A percentile compares a stretch with the other conserved stretches of the same genome.
Conservation (phyloP, 2,888 invertebrate genomes). For the Gastracanthus pulcherrimus region DNA sequence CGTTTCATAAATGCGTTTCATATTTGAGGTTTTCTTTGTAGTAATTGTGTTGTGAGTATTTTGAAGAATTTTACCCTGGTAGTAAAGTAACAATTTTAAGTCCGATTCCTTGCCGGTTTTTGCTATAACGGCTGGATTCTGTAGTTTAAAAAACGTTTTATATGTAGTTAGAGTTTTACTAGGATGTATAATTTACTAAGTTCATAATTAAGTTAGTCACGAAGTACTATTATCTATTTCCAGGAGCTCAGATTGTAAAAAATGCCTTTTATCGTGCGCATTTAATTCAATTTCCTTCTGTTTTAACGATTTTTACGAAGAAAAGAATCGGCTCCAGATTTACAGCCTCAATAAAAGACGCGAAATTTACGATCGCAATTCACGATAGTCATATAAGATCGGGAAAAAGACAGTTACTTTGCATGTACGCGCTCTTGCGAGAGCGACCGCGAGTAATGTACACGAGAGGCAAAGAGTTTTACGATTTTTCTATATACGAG, state of each 20-base stretch:
- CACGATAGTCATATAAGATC: slow-evolving; percentile 33
- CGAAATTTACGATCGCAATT: slow-evolving; percentile 36
- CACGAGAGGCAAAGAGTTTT: slow-evolving; percentile 2
- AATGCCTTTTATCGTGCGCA: not conserved
- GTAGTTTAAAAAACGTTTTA: too few relatives aligned
- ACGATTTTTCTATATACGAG: slow-evolving; percentile 26
- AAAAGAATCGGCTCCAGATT: slow-evolving; percentile 39
- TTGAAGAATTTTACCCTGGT: too few relatives aligned
- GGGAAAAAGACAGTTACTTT: slow-evolving; percentile 26
- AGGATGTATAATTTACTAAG: too few relatives aligned
- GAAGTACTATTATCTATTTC: not conserved
- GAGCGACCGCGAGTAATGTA: not conserved
- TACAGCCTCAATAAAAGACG: slow-evolving; percentile 35
- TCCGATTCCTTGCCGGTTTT: too few relatives aligned
- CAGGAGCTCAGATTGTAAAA: not conserved
- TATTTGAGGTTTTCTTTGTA: too few relatives aligned
- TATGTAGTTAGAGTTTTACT: too few relatives aligned
- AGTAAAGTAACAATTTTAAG: too few relatives aligned
- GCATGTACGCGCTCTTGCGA: not conserved
- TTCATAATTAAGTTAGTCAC: not conserved
- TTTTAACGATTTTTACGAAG: slow-evolving; percentile 13
- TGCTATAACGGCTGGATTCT: too few relatives aligned
- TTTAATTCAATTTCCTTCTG: slow-evolving; percentile 21
- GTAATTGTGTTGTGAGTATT: too few relatives aligned
- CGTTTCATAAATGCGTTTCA: too few relatives aligned